These are phyloP conservation scores for Molothrus aeneus DNA, from an alignment of 2,797 vertebrate species.

Conservation along the genomic window DNA sequence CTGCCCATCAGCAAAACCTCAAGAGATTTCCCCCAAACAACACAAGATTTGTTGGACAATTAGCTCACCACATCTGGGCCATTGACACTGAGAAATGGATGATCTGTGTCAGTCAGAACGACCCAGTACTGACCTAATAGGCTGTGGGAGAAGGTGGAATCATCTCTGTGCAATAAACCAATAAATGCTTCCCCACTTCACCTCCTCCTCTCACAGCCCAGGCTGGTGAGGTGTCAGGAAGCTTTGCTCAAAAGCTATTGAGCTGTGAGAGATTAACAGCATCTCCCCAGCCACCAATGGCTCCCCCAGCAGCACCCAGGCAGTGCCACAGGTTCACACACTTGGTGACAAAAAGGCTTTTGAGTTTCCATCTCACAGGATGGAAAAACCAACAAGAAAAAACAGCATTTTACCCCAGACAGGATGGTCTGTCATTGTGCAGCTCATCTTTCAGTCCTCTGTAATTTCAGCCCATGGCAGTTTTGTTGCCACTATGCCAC, in stretches of 20 bases:
- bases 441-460: neutral
- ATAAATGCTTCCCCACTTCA: neutral
- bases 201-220: neutral
- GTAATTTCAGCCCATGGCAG: neutral
- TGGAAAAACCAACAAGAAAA: neutral
- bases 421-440: neutral
- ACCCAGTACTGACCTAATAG: conserved; percentile 59
- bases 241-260: neutral
- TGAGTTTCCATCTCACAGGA: neutral
- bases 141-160: neutral
- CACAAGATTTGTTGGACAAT: conserved; percentile 81
- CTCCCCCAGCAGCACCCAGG: neutral
- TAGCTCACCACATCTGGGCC: conserved; percentile 73
- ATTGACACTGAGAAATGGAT: conserved; percentile 55
- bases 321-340: neutral
- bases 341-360: neutral
- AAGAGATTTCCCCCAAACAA: conserved; percentile 63
- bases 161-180: conserved; percentile 65
- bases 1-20: conserved; percentile 28
- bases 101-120: conserved; percentile 62
- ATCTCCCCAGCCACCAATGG: neutral
- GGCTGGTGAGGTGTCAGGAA: neutral
- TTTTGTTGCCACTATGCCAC: neutral
- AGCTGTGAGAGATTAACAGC: neutral
- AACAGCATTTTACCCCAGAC: neutral